Evolutionary conservation across 2,888 invertebrate species (phyloP), one percentile per base, ranked within the genome.

Genomic region (Physocephala rufipes): DNA sequence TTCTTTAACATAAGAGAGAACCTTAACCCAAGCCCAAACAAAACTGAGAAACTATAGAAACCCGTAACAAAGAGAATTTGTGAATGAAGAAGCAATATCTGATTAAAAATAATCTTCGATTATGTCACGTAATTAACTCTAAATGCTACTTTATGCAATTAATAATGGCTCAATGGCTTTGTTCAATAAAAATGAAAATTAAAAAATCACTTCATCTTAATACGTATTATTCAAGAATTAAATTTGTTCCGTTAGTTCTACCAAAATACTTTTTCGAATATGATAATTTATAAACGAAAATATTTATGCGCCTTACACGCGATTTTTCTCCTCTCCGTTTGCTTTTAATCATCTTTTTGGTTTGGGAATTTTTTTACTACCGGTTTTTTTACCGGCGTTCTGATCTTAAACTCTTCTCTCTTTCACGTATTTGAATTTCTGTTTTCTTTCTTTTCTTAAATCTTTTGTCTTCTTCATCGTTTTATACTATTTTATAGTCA

Each of bases 251-350:
- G 5, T 7, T 36, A 9, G 4, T 7, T 36, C 9, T 36, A 36
- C 4, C 9, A 9, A 7, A 36, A 36, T 4, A 36, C 4, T 7
- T 36, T 36, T 7, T 7, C 4, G 9, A 36, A 36, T 7, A 36
- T 26, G 7, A 13, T 28, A 66, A 61, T 70, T 65, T 65, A 70
- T 49, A 36, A 70, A 58, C 70, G 49, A 26, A 71, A 71, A 66
- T 71, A 62, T 71, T 71, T 71, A 71, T 66, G 66, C 71, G 61
- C 36, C 13, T 36, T 55, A 55, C 13, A n/a, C 53, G 26, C n/a
- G n/a, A 13, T 24, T 28, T 64, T n/a, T 47, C 19, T 36, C 36
- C 9, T 36, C 9, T 36, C 9, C 9, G 4, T 36, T 36, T 36
- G 4, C 9, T 36, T 36, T 36, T 36, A n/a, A n/a, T 59, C 28